Evolutionary conservation across 2,113 vertebrate species (phyloP), one percentile per base, ranked within the genome.

Genomic region (Brachirus orientalis): DNA sequence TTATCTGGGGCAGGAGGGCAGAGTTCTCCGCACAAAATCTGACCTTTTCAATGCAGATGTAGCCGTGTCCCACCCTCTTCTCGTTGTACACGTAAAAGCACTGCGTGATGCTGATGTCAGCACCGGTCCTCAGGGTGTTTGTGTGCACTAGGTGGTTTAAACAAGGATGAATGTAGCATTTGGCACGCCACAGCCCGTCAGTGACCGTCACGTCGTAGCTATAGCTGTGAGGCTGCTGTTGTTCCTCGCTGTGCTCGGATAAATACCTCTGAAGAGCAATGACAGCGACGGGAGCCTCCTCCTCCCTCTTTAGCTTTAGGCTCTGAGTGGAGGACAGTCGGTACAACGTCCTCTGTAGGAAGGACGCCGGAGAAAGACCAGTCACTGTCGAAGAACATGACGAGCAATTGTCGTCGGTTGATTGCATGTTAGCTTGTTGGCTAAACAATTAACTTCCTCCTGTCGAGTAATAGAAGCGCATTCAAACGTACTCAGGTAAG

Each of bases 41-140:
- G 22, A 95, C 54, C 19, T 56, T 57, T 20, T 96, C 93, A 1
- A 96, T 59, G 58, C 94, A 93, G 1, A 94, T 70, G 44, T 92
- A 94, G 0, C 94, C 94, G 6, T 82, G 77, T 18, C 84, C 77
- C 54, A 96, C 46, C 0, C 85, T 91, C 73, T 67, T 94, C 86
- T 97, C 95, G 0, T 94, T 90, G 80, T 95, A 95, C 33, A 94
- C 77, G 70, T 90, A 94, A 0, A 93, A 94, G 64, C 94, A 93
- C 75, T 86, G 90, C 7, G 41, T 83, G 56, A 96, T 74, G 53
- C 19, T 64, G 35, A 95, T 43, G 20, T 89, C 83, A 7, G 65
- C 16, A 16, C 97, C 96, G 8, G 89, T 89, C 22, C 88, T 92
- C 35, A 97, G 88, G 8, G 43, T 52, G 85, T 94, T 95, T 3